Evolutionary conservation across 2,113 vertebrate genomes (phyloP).

Genomic region (Panthera uncia): DNA sequence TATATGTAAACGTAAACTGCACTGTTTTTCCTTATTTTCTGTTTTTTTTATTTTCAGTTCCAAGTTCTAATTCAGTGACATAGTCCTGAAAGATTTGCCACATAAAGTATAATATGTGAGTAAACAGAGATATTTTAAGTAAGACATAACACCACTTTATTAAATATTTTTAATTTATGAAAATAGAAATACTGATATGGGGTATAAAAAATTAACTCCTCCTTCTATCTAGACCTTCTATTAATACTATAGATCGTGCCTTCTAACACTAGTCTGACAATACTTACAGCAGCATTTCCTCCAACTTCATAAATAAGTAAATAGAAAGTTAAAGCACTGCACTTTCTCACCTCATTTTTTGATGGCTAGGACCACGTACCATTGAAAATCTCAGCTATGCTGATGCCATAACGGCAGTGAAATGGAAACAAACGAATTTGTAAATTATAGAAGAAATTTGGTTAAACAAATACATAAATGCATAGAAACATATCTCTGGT

Average conservation of each 20-base stretch:
- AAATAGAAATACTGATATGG: conserved; percentile 31
- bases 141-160: conserved; percentile 49
- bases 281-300: background rate
- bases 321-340: conserved; percentile 53
- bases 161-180: conserved; percentile 52
- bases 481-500: conserved; percentile 13
- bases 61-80: conserved; percentile 79
- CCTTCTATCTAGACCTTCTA: background rate
- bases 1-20: conserved; percentile 28
- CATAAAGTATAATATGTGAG: conserved; percentile 73
- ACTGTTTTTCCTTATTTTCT: conserved; percentile 64
- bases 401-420: background rate
- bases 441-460: background rate
- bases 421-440: background rate
- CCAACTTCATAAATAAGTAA: background rate
- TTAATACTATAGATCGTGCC: background rate
- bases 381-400: background rate
- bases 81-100: conserved; percentile 78
- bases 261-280: conserved; percentile 45
- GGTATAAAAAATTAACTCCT: conserved; percentile 56
- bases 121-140: conserved; percentile 66
- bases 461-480: background rate
- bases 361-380: background rate
- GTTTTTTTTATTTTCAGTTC: conserved; percentile 73
- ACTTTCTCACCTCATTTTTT: background rate